phyloP scores from a whole-genome alignment of 2,888 invertebrate species.

The Ennomos erosarius region DNA sequence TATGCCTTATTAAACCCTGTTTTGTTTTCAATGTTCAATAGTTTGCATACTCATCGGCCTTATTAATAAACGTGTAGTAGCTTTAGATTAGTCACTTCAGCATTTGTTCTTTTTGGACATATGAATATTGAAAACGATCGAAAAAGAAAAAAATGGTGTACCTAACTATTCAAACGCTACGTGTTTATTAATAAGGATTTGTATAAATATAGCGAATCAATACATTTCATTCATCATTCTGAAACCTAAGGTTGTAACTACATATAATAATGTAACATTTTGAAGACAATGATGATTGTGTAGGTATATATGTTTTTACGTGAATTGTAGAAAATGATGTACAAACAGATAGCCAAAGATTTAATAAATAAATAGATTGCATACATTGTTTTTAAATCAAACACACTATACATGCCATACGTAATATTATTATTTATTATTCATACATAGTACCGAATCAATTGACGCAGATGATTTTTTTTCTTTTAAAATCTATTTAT shows the following conservation, averaged over 20 bases:
- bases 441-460: too few relatives aligned
- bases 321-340: constrained; percentile 79
- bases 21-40: constrained; percentile 39
- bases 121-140: too few relatives aligned
- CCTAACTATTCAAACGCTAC: too few relatives aligned
- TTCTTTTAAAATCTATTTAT: too few relatives aligned
- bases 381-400: constrained; percentile 44
- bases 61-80: too few relatives aligned
- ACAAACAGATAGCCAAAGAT: constrained; percentile 78
- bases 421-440: too few relatives aligned
- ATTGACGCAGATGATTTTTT: too few relatives aligned
- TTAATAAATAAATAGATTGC: constrained; percentile 77
- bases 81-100: too few relatives aligned
- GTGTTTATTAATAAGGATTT: too few relatives aligned
- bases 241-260: constrained; percentile 83
- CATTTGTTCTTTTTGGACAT: too few relatives aligned
- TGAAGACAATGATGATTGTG: constrained; percentile 72
- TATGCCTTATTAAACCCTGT: constrained; percentile 11
- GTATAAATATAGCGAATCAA: constrained; percentile 41
- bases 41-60: constrained; percentile 43
- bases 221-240: constrained; percentile 68
- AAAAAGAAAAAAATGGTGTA: too few relatives aligned
- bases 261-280: constrained; percentile 71
- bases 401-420: too few relatives aligned
- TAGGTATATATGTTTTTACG: constrained; percentile 83